These are phyloP conservation scores for Xenentodon cancila DNA, from an alignment of 2,797 vertebrate species.

Conservation along the genomic window DNA sequence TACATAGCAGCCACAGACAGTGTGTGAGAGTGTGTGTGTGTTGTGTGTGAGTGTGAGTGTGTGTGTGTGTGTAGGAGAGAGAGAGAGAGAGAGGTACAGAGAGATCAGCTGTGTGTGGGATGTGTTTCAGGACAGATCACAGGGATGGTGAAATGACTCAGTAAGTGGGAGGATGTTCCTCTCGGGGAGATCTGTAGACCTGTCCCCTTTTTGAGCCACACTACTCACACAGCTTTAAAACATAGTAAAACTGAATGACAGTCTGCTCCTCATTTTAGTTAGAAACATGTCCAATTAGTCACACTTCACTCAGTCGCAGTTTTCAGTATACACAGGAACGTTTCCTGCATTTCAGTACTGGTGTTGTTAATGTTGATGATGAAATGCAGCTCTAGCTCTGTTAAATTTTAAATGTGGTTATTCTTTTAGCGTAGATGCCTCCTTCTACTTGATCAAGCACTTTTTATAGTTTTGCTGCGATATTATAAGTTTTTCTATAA, in stretches of 20 bases:
- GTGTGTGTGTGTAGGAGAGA: constrained; percentile 53
- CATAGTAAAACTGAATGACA: constrained; percentile 54
- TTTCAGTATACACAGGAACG: constrained; percentile 14
- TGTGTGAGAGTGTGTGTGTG: constrained; percentile 25
- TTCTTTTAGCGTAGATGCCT: not conserved
- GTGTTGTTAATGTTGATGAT: not conserved
- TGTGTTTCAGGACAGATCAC: constrained; percentile 64
- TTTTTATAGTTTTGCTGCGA: not conserved
- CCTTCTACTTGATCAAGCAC: not conserved
- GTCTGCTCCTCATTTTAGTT: constrained; percentile 13
- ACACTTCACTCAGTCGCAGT: constrained; percentile 6
- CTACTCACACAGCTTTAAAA: constrained; percentile 47
- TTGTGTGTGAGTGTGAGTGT: too few species aligned
- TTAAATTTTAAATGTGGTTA: not conserved
- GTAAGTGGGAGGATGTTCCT: constrained; percentile 68
- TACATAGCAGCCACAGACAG: constrained; percentile 37
- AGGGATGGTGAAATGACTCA: constrained; percentile 64
- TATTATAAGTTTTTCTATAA: not conserved
- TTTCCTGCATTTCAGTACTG: constrained; percentile 4
- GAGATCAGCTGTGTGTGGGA: constrained; percentile 49
- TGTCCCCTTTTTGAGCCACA: constrained; percentile 47
- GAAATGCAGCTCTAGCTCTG: not conserved
- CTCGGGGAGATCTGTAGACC: constrained; percentile 51
- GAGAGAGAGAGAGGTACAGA: too few species aligned
- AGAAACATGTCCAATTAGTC: constrained; percentile 18